A percentile compares a stretch with the other conserved stretches of the same genome.
Evolutionary conservation across 2,113 vertebrate genomes (phyloP).

Genomic region (Bufo gargarizans): DNA sequence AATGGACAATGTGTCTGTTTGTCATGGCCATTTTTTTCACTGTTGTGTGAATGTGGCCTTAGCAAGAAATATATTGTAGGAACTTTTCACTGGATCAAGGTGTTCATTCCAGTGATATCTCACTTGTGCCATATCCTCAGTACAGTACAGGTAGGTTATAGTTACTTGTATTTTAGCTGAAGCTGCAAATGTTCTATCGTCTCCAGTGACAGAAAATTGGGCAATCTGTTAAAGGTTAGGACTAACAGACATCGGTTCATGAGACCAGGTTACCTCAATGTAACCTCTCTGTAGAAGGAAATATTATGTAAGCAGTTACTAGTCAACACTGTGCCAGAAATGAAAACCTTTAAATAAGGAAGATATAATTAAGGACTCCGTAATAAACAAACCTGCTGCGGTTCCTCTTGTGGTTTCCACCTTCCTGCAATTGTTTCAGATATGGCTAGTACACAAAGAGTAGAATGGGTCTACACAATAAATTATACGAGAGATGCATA

Average conservation of each 20-base stretch:
- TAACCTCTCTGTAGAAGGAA: conserved; percentile 82
- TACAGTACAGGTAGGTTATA: not conserved
- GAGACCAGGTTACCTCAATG: conserved; percentile 77
- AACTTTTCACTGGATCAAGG: not conserved
- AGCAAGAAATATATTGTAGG: too few relatives aligned
- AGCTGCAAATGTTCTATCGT: not conserved
- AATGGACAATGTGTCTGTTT: too few relatives aligned
- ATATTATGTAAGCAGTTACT: conserved; percentile 74
- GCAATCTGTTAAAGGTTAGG: conserved; percentile 67
- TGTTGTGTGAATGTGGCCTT: too few relatives aligned
- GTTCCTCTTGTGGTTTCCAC: conserved; percentile 85
- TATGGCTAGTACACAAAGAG: conserved; percentile 87
- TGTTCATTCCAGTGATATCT: not conserved
- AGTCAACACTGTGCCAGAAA: conserved; percentile 77
- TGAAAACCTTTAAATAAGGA: conserved; percentile 82
- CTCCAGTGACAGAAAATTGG: not conserved
- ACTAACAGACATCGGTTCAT: conserved; percentile 73
- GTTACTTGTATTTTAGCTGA: not conserved
- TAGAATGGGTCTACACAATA: conserved; percentile 88
- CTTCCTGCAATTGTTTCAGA: conserved; percentile 98
- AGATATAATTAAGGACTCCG: conserved; percentile 86
- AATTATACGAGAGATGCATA: conserved; percentile 76
- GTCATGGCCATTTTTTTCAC: too few relatives aligned
- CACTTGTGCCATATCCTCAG: not conserved
- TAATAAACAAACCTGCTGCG: conserved; percentile 84